Percentiles rank a stretch among this genome's conserved stretches.
Evolutionary conservation across 2,888 invertebrate genomes (phyloP).

Genomic region (Drosophila gaucha): DNA sequence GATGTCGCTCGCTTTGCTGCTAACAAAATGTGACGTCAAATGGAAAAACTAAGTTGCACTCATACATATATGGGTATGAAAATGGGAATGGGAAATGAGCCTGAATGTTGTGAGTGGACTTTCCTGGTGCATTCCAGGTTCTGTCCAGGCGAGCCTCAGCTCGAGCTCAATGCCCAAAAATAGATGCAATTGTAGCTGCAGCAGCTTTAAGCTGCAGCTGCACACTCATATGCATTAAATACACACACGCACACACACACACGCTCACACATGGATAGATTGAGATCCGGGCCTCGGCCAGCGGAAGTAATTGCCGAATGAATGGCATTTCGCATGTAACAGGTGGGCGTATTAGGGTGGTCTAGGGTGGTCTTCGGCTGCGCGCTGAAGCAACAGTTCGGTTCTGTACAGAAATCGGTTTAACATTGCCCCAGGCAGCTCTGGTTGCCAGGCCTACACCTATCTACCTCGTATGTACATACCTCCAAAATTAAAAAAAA

Average conservation of each 20-base stretch:
- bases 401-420: conserved; percentile 2
- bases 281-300: conserved; percentile 1
- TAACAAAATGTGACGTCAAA: conserved; percentile 44
- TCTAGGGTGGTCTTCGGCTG: conserved; percentile 6
- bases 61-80: not conserved
- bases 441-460: conserved; percentile 40
- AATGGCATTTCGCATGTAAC: conserved; percentile 37
- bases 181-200: conserved; percentile 39
- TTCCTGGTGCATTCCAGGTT: conserved; percentile 17
- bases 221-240: too few species aligned
- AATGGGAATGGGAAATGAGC: not conserved
- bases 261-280: not conserved
- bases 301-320: conserved; percentile 52
- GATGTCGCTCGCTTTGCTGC: not conserved
- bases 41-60: conserved; percentile 34
- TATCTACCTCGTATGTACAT: not conserved
- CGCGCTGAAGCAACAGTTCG: conserved; percentile 53
- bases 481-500: not conserved
- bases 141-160: not conserved
- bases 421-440: conserved; percentile 31
- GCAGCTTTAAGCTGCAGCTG: conserved; percentile 32
- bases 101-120: not conserved
- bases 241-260: not conserved
- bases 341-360: conserved; percentile 36
- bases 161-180: conserved; percentile 43